Evolutionary conservation across 2,888 invertebrate species (phyloP).

Genomic region (Syrphus vitripennis): DNA sequence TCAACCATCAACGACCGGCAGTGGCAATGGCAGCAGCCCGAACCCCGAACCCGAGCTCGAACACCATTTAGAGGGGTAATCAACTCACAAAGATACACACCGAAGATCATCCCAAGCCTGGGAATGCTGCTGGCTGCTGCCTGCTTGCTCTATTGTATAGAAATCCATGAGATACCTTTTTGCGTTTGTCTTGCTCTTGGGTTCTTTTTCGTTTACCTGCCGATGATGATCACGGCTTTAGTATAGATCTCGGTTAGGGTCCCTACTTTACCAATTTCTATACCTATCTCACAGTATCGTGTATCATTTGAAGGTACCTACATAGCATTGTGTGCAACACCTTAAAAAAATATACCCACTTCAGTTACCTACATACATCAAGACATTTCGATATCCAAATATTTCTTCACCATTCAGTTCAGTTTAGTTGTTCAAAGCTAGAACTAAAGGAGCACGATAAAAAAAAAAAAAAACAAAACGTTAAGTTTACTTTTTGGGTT

Average conservation of each 20-base stretch:
- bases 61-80: slow-evolving; percentile 66
- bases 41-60: neutral
- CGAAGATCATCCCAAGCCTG: slow-evolving; percentile 61
- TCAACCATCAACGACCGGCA: slow-evolving; percentile 25
- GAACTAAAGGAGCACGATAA: neutral
- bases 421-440: neutral
- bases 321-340: slow-evolving; percentile 38
- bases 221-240: neutral
- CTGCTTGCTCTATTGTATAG: slow-evolving; percentile 62
- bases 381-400: slow-evolving; percentile 48
- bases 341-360: slow-evolving; percentile 32
- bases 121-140: slow-evolving; percentile 55
- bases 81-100: slow-evolving; percentile 61
- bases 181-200: slow-evolving; percentile 37
- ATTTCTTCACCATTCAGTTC: neutral
- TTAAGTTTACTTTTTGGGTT: slow-evolving; percentile 3
- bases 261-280: slow-evolving; percentile 3
- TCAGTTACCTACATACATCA: neutral
- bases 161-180: slow-evolving; percentile 57
- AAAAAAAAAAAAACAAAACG: neutral
- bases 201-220: slow-evolving; percentile 61
- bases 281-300: neutral
- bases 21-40: slow-evolving; percentile 36
- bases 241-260: slow-evolving; percentile 49
- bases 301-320: slow-evolving; percentile 2